Evolutionary conservation across 2,888 invertebrate genomes (phyloP).

Genomic region (Cinara cedri): DNA sequence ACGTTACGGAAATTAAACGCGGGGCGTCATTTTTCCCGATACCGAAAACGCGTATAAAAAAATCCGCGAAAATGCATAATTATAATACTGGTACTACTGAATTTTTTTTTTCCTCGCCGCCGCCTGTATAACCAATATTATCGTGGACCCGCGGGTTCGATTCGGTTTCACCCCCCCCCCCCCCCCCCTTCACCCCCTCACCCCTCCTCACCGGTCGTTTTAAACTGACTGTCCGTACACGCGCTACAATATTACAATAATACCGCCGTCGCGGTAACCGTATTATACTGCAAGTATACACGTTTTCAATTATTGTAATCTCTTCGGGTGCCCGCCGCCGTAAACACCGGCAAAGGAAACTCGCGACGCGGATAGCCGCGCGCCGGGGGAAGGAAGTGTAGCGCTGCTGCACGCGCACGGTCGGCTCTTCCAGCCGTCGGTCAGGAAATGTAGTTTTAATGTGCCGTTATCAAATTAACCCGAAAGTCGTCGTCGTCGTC

Average conservation of each 20-base stretch:
- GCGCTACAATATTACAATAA: constrained; percentile 12
- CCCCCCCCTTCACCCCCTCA: too few relatives aligned
- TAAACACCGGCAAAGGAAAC: constrained; percentile 38
- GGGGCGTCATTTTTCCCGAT: too few relatives aligned
- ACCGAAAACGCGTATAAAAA: too few relatives aligned
- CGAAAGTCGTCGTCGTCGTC: constrained; percentile 51
- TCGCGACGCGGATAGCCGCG: background rate
- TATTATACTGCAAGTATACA: constrained; percentile 48
- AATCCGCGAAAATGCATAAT: too few relatives aligned
- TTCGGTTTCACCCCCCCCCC: too few relatives aligned
- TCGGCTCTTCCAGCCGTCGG: constrained; percentile 51
- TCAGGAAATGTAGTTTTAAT: constrained; percentile 57
- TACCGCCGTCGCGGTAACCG: constrained; percentile 17
- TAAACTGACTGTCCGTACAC: too few relatives aligned
- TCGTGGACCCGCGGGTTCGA: too few relatives aligned
- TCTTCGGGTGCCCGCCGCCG: constrained; percentile 37
- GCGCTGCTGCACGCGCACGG: background rate
- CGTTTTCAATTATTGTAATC: constrained; percentile 55
- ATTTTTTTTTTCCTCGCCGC: too few relatives aligned
- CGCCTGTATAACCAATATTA: too few relatives aligned
- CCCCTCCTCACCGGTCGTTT: too few relatives aligned
- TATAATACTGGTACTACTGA: too few relatives aligned
- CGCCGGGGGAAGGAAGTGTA: constrained; percentile 7
- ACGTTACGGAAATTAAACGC: too few relatives aligned
- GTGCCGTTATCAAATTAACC: constrained; percentile 57